These are phyloP conservation scores for Casuarius casuarius DNA, from an alignment of 2,113 vertebrate genomes.

Conservation along the genomic window DNA sequence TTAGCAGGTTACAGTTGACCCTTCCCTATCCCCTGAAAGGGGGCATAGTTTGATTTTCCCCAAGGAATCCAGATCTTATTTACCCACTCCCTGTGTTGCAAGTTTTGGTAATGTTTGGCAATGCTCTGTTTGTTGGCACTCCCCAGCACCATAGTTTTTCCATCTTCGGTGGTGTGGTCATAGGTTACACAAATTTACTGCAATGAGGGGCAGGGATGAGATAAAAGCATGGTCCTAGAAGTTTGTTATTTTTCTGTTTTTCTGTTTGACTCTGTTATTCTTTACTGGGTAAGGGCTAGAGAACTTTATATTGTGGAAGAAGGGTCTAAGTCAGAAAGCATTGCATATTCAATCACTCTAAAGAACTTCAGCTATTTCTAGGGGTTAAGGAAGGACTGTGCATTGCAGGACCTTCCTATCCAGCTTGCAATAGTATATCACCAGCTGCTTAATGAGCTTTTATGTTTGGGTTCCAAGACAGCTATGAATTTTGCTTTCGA, in stretches of 20 bases:
- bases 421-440: background rate
- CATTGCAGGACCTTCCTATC: background rate
- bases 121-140: background rate
- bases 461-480: background rate
- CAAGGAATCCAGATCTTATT: background rate
- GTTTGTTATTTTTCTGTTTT: background rate
- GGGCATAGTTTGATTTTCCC: background rate
- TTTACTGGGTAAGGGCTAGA: background rate
- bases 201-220: background rate
- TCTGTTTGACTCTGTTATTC: background rate
- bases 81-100: background rate
- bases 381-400: background rate
- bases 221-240: background rate
- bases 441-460: background rate
- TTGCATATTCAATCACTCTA: background rate
- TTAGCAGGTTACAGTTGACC: background rate
- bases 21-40: background rate
- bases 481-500: background rate
- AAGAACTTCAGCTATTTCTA: background rate
- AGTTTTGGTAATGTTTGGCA: background rate
- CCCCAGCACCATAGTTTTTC: background rate
- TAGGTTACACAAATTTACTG: background rate
- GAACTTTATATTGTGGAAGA: background rate
- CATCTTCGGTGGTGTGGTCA: background rate
- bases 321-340: background rate